Evolutionary conservation across 1,140 invertebrate species (phyloP).

Genomic region (Prorops nasuta): DNA sequence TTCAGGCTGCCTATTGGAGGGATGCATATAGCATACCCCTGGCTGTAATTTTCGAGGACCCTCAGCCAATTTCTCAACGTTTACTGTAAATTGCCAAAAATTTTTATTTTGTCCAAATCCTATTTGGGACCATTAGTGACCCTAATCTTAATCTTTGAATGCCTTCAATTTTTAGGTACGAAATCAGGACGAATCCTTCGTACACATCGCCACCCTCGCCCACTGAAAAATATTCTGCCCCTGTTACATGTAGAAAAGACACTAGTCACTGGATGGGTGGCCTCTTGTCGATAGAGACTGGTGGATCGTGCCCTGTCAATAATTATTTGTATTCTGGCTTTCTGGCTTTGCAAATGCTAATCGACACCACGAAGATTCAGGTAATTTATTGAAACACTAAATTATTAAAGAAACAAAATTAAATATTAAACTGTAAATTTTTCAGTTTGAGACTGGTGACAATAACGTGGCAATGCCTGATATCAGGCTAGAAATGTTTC

Average conservation of each 20-base stretch:
- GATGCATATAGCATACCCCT: slow-evolving; percentile 65
- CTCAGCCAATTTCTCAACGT: slow-evolving; percentile 53
- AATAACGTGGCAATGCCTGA: slow-evolving; percentile 61
- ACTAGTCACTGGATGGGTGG: slow-evolving; percentile 63
- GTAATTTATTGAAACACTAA: slow-evolving; percentile 42
- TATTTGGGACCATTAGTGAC: slow-evolving; percentile 5
- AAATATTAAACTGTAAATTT: too few species aligned
- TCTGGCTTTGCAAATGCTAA: slow-evolving; percentile 67
- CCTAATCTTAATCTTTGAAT: neutral
- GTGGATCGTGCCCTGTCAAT: slow-evolving; percentile 70
- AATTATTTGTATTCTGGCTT: slow-evolving; percentile 76
- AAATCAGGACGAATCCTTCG: slow-evolving; percentile 71
- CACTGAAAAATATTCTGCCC: slow-evolving; percentile 62
- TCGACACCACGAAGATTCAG: slow-evolving; percentile 71
- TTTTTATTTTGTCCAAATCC: slow-evolving; percentile 1
- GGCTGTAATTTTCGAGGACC: slow-evolving; percentile 68
- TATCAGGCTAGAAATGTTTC: slow-evolving; percentile 68
- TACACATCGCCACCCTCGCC: slow-evolving; percentile 64
- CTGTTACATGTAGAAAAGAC: slow-evolving; percentile 66
- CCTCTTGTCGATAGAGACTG: slow-evolving; percentile 64
- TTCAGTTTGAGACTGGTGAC: slow-evolving; percentile 62
- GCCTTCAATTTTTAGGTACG: slow-evolving; percentile 57
- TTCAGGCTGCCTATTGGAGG: slow-evolving; percentile 69
- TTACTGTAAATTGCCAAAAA: slow-evolving; percentile 63
- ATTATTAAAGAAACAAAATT: too few species aligned